Evolutionary conservation across 2,888 invertebrate genomes (phyloP).

Genomic region (Cheilosia impressa): DNA sequence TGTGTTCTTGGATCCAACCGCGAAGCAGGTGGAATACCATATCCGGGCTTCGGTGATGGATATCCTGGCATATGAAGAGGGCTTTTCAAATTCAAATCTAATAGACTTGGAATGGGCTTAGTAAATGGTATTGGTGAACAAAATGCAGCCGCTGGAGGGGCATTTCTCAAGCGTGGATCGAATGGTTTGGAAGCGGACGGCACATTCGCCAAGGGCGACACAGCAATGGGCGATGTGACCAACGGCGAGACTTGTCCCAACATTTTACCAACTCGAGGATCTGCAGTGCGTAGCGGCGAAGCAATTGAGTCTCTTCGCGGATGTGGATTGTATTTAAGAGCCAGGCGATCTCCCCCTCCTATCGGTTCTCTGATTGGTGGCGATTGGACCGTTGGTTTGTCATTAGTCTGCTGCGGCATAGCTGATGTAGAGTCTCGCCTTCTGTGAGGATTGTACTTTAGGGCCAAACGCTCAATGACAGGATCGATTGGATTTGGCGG

Average conservation of each 20-base stretch:
- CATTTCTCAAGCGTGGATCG: constrained; percentile 77
- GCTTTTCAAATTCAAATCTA: constrained; percentile 25
- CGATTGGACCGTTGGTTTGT: neutral
- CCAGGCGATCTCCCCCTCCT: constrained; percentile 78
- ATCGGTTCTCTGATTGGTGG: neutral
- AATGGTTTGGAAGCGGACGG: constrained; percentile 74
- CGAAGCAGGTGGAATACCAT: neutral
- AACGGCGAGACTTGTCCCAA: constrained; percentile 1
- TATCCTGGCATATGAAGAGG: neutral
- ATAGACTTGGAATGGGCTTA: constrained; percentile 49
- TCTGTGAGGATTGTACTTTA: constrained; percentile 62
- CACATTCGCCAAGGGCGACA: constrained; percentile 66
- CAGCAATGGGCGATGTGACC: constrained; percentile 14
- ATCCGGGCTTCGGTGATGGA: constrained; percentile 1
- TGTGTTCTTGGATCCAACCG: constrained; percentile 50
- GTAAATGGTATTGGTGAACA: constrained; percentile 28
- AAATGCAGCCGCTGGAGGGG: constrained; percentile 5
- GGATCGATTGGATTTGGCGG: constrained; percentile 35
- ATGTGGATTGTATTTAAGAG: constrained; percentile 84
- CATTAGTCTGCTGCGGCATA: neutral
- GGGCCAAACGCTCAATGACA: constrained; percentile 51
- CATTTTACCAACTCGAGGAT: constrained; percentile 66
- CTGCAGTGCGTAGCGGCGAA: constrained; percentile 26
- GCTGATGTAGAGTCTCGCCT: constrained; percentile 33
- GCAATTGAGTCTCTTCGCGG: constrained; percentile 78